These are phyloP conservation scores for Coenonympha glycerion DNA, from an alignment of 2,888 invertebrate species.

Conservation along the genomic window DNA sequence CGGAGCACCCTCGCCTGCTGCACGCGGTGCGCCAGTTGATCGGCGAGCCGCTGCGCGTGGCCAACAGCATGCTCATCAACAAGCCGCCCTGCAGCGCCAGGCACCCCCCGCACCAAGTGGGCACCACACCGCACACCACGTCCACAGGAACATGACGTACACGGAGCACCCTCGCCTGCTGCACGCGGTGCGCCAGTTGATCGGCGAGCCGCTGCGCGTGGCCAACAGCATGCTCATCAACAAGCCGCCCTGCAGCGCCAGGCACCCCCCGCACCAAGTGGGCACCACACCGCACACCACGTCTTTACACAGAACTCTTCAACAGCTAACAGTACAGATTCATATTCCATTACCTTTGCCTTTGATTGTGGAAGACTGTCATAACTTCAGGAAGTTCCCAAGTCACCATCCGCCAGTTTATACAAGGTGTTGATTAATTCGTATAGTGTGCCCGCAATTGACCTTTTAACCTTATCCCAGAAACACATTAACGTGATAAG, in stretches of 20 bases:
- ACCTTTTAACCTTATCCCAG: too few species aligned
- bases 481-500: too few species aligned
- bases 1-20: conserved; percentile 77
- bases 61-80: conserved; percentile 93
- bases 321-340: too few species aligned
- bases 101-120: conserved; percentile 83
- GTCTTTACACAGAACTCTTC: too few species aligned
- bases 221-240: conserved; percentile 93
- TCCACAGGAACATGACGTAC: too few species aligned
- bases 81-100: conserved; percentile 87
- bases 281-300: background rate
- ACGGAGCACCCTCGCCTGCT: conserved; percentile 78
- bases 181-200: conserved; percentile 82
- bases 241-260: conserved; percentile 86
- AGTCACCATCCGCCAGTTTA: too few species aligned
- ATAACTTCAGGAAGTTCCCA: too few species aligned
- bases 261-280: conserved; percentile 84
- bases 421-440: too few species aligned
- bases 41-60: conserved; percentile 84
- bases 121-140: too few species aligned
- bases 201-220: conserved; percentile 85
- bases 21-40: conserved; percentile 83
- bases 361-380: too few species aligned
- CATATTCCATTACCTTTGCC: too few species aligned
- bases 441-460: too few species aligned